These are phyloP conservation scores for Melipona beecheii DNA, from an alignment of 2,888 invertebrate species.

Conservation along the genomic window DNA sequence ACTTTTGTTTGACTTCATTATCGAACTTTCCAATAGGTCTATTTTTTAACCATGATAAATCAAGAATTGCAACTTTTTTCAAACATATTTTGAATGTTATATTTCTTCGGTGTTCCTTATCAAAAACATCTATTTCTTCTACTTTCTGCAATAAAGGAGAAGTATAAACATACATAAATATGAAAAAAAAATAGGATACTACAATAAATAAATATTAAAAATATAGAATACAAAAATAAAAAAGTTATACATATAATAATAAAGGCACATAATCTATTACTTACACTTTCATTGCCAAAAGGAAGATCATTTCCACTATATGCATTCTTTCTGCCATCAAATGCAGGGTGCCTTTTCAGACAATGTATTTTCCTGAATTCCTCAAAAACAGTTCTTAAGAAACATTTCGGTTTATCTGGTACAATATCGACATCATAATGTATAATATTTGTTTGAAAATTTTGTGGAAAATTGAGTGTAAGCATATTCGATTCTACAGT, in stretches of 20 bases:
- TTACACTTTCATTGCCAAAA: slow-evolving; percentile 78
- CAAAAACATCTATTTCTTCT: slow-evolving; percentile 79
- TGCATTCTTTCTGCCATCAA: slow-evolving; percentile 90
- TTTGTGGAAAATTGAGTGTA: slow-evolving; percentile 85
- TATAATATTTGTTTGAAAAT: slow-evolving; percentile 83
- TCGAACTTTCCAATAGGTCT: slow-evolving; percentile 88
- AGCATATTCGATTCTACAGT: slow-evolving; percentile 88
- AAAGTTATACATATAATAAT: not conserved
- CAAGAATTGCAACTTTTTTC: slow-evolving; percentile 86
- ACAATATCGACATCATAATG: slow-evolving; percentile 93
- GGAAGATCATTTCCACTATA: slow-evolving; percentile 85
- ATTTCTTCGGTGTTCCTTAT: slow-evolving; percentile 76
- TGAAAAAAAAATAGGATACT: not conserved
- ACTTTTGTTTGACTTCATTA: slow-evolving; percentile 86
- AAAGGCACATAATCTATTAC: slow-evolving; percentile 32
- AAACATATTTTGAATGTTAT: slow-evolving; percentile 85
- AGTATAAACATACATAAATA: not conserved
- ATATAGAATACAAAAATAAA: not conserved
- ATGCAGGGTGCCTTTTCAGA: slow-evolving; percentile 86
- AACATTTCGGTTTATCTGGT: slow-evolving; percentile 89
- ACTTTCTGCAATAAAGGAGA: slow-evolving; percentile 54
- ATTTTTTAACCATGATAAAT: slow-evolving; percentile 84
- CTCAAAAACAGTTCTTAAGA: slow-evolving; percentile 85
- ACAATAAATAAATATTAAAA: too few species aligned
- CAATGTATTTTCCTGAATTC: slow-evolving; percentile 79